Conservation (phyloP, 2,888 invertebrate species). For the Ectropis crepuscularia region DNA sequence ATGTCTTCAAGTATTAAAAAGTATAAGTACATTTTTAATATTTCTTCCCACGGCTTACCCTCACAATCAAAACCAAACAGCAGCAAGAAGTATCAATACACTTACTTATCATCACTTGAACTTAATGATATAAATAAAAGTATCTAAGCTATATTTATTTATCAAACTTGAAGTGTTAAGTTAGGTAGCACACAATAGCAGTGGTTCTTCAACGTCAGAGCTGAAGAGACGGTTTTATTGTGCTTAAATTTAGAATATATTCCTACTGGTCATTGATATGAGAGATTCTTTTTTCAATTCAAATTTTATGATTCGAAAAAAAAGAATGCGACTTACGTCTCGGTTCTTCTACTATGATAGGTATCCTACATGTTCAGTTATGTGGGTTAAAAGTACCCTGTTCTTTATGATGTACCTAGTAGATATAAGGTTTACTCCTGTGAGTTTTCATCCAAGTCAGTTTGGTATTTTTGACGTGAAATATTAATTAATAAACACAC, state of each 20-base stretch:
- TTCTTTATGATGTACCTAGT: too few species aligned
- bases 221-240: slow-evolving; percentile 4
- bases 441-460: too few species aligned
- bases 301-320: neutral
- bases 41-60: slow-evolving; percentile 18
- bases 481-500: too few species aligned
- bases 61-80: slow-evolving; percentile 21
- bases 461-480: too few species aligned
- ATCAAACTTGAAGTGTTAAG: slow-evolving; percentile 14
- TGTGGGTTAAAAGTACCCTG: too few species aligned
- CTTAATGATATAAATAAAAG: slow-evolving; percentile 34
- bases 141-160: slow-evolving; percentile 25
- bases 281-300: neutral
- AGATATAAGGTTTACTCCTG: too few species aligned
- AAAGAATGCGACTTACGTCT: too few species aligned
- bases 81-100: slow-evolving; percentile 23
- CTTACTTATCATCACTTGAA: slow-evolving; percentile 26
- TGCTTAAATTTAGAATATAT: neutral
- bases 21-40: neutral
- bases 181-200: slow-evolving; percentile 14
- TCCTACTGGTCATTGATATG: slow-evolving; percentile 7
- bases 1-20: neutral
- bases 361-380: too few species aligned
- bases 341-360: too few species aligned
- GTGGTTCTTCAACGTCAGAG: slow-evolving; percentile 2